Evolutionary conservation across 1,140 invertebrate genomes (phyloP), one percentile per base, ranked within the genome.

Genomic region (Oncopodura yosiiana): DNA sequence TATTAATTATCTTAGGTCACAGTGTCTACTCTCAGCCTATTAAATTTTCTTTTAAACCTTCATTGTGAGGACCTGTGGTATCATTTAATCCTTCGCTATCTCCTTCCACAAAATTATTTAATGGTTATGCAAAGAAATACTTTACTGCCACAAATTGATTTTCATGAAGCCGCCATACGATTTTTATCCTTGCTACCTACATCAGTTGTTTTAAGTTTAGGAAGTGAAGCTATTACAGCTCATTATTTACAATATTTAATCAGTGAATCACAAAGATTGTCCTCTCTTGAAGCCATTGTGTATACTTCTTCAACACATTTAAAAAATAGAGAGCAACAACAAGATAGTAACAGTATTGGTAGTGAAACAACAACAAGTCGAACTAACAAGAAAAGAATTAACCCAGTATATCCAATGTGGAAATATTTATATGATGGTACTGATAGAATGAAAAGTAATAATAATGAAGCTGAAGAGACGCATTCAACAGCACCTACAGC

Each of bases 51-150:
- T 23, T 38, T 64, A 3, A 44, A 53, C 24, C 53, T 56, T 30
- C 61, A 60, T 29, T 60, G 58, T 45, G 62, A 64, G 39, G 62
- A 64, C 26, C 43, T 64, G 29, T 64, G 62, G 62, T 56, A 54
- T 19, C 41, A 58, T 26, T 4, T 53, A 2, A 56, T 64, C 41
- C 48, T 64, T 11, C 45, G 51, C 19, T 57, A 64, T 43, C 42
- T 64, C 19, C 41, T 60, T n/a, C 56, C 58, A 6, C 58, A 64
- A 43, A 50, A 58, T 39, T 58, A 64, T 48, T 37, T 61, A n/a
- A 64, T 64, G 58, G 58, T 60, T 4, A 49, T 50, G 8, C 62
- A 60, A 37, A 21, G 58, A n/a, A 42, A 44, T 5, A 43, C 14
- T 9, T 37, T 19, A 18, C 19, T 64, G 2, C 53, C 51, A 0